Evolutionary conservation across 2,113 vertebrate genomes (phyloP), one percentile per base, ranked within the genome.

Genomic region (Zonotrichia leucophrys): DNA sequence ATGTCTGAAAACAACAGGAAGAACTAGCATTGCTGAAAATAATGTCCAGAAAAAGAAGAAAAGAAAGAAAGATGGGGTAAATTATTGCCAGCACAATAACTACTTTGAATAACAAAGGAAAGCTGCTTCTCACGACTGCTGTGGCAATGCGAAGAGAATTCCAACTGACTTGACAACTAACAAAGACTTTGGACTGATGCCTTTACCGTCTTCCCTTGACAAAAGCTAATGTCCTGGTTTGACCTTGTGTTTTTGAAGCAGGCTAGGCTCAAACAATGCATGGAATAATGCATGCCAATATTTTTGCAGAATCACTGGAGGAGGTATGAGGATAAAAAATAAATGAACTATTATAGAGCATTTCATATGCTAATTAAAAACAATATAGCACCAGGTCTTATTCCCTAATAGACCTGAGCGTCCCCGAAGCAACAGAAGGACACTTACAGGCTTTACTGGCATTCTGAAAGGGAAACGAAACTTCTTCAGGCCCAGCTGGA

Each of bases 311-410:
- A 47, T 22, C 11, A 31, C 7, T 25, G 6, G 11, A 4, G 2
- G 7, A 10, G 2, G 5, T 27, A 50, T 4, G 1, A 69, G 73
- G 9, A 37, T 22, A 19, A 90, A 90, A 81, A 50, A 37, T 31
- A 37, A 59, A 55, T 33, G 0, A 14, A 27, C 37, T 52, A 25
- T 27, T 52, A 16, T 9, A 31, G 11, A 66, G 4, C 1, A 6
- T 55, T 75, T 70, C 3, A n/a, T 52, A 50, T 25, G 22, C 7
- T 50, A 50, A 53, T 55, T 31, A 11, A 12, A 84, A 68, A 17
- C 8, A 15, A 1, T 35, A 30, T 6, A 68, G 12, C 9, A 49
- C 22, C 55, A 37, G 6, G 2, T 47, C 10, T 44, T 60, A 19
- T 10, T n/a, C 5, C 3, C 7, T 15, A 37, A 19, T 22, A 62